Percentiles rank a stretch among this genome's conserved stretches.
Evolutionary conservation across 2,888 invertebrate species (phyloP).

Genomic region (Pocota personata): DNA sequence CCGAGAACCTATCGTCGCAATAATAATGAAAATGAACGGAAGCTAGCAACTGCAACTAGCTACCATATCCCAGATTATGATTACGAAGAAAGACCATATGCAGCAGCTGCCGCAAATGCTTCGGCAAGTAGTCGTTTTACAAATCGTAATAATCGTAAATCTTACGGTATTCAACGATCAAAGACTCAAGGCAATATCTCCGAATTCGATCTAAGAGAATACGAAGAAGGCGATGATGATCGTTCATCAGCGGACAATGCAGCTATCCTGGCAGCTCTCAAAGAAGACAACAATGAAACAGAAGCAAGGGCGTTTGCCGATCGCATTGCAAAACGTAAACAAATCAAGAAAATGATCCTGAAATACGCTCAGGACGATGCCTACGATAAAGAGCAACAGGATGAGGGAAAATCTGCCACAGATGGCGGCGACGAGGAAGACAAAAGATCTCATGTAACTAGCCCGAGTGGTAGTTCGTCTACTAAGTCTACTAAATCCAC

Average conservation of each 20-base stretch:
- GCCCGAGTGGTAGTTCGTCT: constrained; percentile 70
- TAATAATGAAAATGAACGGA: constrained; percentile 71
- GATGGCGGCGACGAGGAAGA: constrained; percentile 80
- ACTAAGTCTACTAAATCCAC: constrained; percentile 71
- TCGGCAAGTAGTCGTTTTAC: constrained; percentile 78
- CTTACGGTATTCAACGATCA: constrained; percentile 75
- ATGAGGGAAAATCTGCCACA: constrained; percentile 75
- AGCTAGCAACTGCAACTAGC: constrained; percentile 47
- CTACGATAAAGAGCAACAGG: constrained; percentile 81
- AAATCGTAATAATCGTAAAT: constrained; percentile 76
- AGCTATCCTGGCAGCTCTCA: constrained; percentile 83
- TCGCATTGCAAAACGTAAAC: constrained; percentile 91
- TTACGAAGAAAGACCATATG: constrained; percentile 56
- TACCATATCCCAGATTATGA: constrained; percentile 73
- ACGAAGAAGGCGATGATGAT: constrained; percentile 82
- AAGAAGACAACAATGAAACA: constrained; percentile 82
- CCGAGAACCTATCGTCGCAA: constrained; percentile 78
- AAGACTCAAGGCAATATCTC: constrained; percentile 78
- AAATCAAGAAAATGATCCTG: constrained; percentile 91
- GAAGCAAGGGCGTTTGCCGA: constrained; percentile 85
- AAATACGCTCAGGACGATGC: constrained; percentile 92
- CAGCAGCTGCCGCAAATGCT: constrained; percentile 46
- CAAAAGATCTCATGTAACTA: constrained; percentile 71
- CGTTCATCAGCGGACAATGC: constrained; percentile 84
- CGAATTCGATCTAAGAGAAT: constrained; percentile 78